A percentile compares a stretch with the other conserved stretches of the same genome.
These are phyloP conservation scores for Thamnaconus septentrionalis DNA, from an alignment of 2,113 vertebrate genomes.

Conservation along the genomic window DNA sequence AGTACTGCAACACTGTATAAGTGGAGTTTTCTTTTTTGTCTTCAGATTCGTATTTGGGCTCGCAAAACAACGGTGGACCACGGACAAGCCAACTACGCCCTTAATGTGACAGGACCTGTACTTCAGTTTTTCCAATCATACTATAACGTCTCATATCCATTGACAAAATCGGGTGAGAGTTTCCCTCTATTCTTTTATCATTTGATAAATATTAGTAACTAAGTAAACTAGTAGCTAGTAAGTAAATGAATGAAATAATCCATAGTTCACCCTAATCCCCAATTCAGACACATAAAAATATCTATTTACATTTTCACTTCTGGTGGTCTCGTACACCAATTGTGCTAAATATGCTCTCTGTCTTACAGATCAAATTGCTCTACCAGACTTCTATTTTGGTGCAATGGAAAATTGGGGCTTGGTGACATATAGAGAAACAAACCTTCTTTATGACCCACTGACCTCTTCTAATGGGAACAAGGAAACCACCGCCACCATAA, in stretches of 20 bases:
- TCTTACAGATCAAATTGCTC: conserved; percentile 84
- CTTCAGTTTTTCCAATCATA: conserved; percentile 77
- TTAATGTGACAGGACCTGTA: conserved; percentile 76
- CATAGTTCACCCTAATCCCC: no score
- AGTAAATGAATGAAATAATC: no score
- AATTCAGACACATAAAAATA: no score
- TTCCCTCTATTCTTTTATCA: no score
- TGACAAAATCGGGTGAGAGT: conserved; percentile 83
- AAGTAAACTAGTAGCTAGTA: no score
- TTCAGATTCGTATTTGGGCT: conserved; percentile 90
- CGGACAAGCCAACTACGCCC: conserved; percentile 76
- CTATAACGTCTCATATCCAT: conserved; percentile 80
- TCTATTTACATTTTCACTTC: no score
- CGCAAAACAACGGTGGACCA: conserved; percentile 70
- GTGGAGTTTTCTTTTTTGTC: conserved; percentile 4
- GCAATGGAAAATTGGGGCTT: conserved; percentile 98
- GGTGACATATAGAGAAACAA: conserved; percentile 88
- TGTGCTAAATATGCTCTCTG: conserved; percentile 1
- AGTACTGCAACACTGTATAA: neutral
- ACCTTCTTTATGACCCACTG: conserved; percentile 68
- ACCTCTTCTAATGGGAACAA: conserved; percentile 85
- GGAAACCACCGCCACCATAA: conserved; percentile 84
- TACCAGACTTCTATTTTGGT: conserved; percentile 89
- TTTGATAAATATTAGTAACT: no score
- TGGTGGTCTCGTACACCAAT: no score